phyloP scores from a whole-genome alignment of 2,113 vertebrate species.

The Falcunculus frontatus region DNA sequence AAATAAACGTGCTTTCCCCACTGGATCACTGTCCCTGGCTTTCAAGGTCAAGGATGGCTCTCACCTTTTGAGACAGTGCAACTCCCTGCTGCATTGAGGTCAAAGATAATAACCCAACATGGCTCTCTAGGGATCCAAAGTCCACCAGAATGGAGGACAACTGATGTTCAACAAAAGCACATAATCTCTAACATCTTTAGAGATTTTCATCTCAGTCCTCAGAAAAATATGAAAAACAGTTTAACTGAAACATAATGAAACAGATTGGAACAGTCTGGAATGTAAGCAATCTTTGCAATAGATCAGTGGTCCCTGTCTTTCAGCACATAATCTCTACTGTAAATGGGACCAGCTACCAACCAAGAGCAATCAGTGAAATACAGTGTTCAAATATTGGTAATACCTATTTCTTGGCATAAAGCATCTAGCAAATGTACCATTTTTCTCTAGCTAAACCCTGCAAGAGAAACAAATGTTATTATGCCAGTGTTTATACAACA shows the following conservation, averaged over 20 bases:
- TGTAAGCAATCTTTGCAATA: conserved; percentile 18
- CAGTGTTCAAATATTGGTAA: conserved; percentile 21
- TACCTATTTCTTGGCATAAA: conserved; percentile 14
- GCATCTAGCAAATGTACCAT: neutral
- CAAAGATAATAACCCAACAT: neutral
- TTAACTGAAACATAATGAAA: conserved; percentile 19
- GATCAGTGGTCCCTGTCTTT: conserved; percentile 23
- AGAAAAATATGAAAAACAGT: neutral
- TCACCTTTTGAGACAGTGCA: neutral
- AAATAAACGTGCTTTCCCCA: neutral
- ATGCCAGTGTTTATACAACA: neutral
- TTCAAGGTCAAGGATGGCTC: neutral
- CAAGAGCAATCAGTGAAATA: conserved; percentile 51
- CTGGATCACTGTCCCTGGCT: neutral
- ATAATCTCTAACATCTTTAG: neutral
- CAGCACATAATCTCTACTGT: conserved; percentile 42
- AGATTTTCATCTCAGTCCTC: neutral
- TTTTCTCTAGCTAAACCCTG: conserved; percentile 19
- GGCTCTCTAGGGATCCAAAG: neutral
- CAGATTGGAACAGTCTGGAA: neutral
- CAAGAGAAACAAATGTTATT: neutral
- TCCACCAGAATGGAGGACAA: neutral
- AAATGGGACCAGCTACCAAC: conserved; percentile 35
- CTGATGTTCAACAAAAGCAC: neutral
- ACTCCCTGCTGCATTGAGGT: rapidly evolving